phyloP scores from a whole-genome alignment of 92 coral and sea anemone genomes.

The Bergia sp. region DNA sequence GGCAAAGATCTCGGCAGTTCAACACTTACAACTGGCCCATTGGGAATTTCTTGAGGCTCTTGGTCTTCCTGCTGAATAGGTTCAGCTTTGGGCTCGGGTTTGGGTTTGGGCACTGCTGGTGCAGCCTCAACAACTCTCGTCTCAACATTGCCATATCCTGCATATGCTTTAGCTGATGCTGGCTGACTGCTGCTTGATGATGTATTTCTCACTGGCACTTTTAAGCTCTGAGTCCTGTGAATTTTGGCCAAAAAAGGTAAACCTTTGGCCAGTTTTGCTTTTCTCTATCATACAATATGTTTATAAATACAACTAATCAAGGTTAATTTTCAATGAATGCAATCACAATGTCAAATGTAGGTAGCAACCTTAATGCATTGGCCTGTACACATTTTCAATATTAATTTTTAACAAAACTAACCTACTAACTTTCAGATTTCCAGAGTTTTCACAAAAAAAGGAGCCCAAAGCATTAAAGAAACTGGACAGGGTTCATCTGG shows the following conservation, averaged over 20 bases:
- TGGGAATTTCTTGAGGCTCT: constrained; percentile 43
- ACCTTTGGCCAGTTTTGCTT: too few relatives aligned
- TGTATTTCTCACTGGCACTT: constrained; percentile 70
- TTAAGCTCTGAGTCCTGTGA: constrained; percentile 90
- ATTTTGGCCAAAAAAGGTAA: neutral
- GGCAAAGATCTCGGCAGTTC: constrained; percentile 65
- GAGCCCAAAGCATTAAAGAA: too few relatives aligned
- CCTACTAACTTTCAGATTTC: too few relatives aligned
- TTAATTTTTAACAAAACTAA: too few relatives aligned
- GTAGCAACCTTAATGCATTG: too few relatives aligned
- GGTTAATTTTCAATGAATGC: too few relatives aligned
- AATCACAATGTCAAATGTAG: too few relatives aligned
- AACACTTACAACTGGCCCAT: constrained; percentile 55
- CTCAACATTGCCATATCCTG: constrained; percentile 82
- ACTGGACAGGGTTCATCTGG: too few relatives aligned
- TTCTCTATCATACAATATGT: too few relatives aligned
- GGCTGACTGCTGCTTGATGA: constrained; percentile 72
- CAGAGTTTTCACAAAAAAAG: too few relatives aligned
- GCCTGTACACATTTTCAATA: too few relatives aligned
- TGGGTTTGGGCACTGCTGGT: constrained; percentile 53
- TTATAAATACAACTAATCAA: too few relatives aligned
- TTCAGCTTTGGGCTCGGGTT: constrained; percentile 31
- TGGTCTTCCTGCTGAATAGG: constrained; percentile 48
- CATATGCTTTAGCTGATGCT: constrained; percentile 73
- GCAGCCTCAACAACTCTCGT: constrained; percentile 83